Base-by-base conservation (phyloP, 2,888 invertebrate species). In the Pristionchus mayeri region DNA sequence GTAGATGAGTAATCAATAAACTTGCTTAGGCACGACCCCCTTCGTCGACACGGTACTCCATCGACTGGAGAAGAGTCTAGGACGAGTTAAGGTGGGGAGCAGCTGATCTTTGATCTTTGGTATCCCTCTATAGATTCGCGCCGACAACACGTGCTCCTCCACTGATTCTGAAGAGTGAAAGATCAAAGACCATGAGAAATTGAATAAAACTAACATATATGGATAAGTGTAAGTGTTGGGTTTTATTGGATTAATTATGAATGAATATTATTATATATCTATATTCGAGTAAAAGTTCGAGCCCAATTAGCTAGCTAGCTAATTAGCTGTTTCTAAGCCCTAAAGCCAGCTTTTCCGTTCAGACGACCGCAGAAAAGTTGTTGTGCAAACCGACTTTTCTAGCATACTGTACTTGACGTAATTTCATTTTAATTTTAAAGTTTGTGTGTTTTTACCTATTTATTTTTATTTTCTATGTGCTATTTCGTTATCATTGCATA, bases 21-120 rank as follows among this genome's bases (percentile, higher is more conserved):
- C 13, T 2, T 34, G 1, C 18, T 27, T 50, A 78, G 76, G 50
- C 21, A 50, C 76, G 7, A 78, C 50, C 18, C 76, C 76, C 50
- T 78, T 78, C 76, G 30, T 78, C 21, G 50, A 78, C 50, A 78
- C 3, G 18, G 50, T 78, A 48, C 50, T 78, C 76, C 18, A 11
- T 11, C 76, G 30, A 4, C 21, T 78, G 50, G 76, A 78, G 34
- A 16, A 40, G 71, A 37, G 71, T 21, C 37, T 71, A 40, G 71
- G 50, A 50, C 50, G 34, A 44, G 50, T 4, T 13, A 50, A 50
- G 48, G 76, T 57, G 27, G 1, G 75, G 4, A n/a, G n/a, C 9
- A 75, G 13, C 2, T 76, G 50, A 7, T 18, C 50, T 76, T 50
- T 76, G 76, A 50, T 76, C 76, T 30, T 30, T 48, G 44, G n/a